Evolutionary conservation across 2,888 invertebrate genomes (phyloP).

Genomic region (Allolobophora icterica): DNA sequence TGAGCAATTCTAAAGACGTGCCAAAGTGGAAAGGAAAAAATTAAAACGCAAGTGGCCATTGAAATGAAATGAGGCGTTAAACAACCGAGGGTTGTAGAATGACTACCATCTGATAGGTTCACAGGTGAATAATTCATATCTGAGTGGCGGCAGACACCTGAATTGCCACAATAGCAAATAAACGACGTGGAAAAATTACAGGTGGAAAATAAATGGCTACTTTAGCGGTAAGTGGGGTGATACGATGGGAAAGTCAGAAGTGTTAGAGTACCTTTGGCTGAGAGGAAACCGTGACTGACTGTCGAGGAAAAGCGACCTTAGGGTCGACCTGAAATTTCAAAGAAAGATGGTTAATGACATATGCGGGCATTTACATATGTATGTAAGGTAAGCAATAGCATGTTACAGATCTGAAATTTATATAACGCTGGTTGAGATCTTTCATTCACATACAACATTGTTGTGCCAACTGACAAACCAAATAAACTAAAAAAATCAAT

Average conservation of each 20-base stretch:
- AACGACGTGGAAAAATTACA: not conserved
- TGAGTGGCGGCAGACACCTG: not conserved
- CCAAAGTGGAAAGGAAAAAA: not conserved
- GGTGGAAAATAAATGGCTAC: too few species aligned
- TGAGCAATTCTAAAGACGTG: too few species aligned
- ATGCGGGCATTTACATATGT: not conserved
- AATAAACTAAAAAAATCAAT: too few species aligned
- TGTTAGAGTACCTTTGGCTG: constrained; percentile 49
- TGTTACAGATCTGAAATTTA: too few species aligned
- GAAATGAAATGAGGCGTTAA: not conserved
- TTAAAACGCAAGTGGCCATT: not conserved
- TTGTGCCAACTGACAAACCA: too few species aligned
- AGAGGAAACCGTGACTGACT: constrained; percentile 44
- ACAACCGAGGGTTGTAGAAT: not conserved
- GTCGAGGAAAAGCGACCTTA: constrained; percentile 94
- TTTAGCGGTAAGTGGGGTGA: not conserved
- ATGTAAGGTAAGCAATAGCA: not conserved
- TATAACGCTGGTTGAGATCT: too few species aligned
- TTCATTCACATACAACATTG: too few species aligned
- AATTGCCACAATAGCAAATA: not conserved
- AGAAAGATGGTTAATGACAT: not conserved
- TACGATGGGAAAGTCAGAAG: not conserved
- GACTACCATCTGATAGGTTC: too few species aligned
- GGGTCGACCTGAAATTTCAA: constrained; percentile 84
- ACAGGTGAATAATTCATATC: not conserved